Base-by-base conservation (phyloP, 2,888 invertebrate species). In the Eutolmus rufibarbis region DNA sequence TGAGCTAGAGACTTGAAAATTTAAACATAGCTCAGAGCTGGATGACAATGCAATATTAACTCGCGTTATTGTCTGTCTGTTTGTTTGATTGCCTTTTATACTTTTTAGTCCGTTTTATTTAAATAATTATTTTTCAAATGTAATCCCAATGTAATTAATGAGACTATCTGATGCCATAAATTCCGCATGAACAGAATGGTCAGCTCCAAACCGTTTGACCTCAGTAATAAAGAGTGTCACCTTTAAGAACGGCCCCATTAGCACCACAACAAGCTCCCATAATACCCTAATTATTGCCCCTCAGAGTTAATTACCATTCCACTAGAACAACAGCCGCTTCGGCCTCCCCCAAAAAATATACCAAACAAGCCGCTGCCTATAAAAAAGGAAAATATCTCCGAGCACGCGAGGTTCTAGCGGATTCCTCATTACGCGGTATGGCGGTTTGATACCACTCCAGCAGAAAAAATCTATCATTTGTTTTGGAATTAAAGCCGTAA, bases 401-500 rank as follows among this genome's bases (percentile, higher is more conserved):
- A 40, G 37, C 78, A 78, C 78, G 78, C 78, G 23, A 78, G 23
- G n/a, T 77, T 77, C 77, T 77, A 77, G 77, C 40, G 77, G 77
- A 40, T n/a, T 78, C 43, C 43, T 43, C 78, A 78, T 78, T 78
- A 77, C 77, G 77, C 74, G 74, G 28, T 8, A 34, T 37, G 31
- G n/a, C 28, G 76, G 37, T 19, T 76, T 23, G 28, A 19, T 66
- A 40, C 3, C 8, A 23, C 2, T 7, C 19, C 23, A 28, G 14
- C 8, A 19, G 23, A 78, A 40, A 37, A 78, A 19, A n/a, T 78
- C 78, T 19, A 40, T 43, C 43, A 78, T 78, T 78, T 78, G 43
- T 78, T 78, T 78, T 78, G n/a, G 19, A 46, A 66, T 66, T 19
- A 78, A 40, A 23, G 40, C 23, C 78, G 40, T 23, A 78, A 66